phyloP scores from a whole-genome alignment of 2,888 invertebrate species.

The Acanthacorydalis orientalis region DNA sequence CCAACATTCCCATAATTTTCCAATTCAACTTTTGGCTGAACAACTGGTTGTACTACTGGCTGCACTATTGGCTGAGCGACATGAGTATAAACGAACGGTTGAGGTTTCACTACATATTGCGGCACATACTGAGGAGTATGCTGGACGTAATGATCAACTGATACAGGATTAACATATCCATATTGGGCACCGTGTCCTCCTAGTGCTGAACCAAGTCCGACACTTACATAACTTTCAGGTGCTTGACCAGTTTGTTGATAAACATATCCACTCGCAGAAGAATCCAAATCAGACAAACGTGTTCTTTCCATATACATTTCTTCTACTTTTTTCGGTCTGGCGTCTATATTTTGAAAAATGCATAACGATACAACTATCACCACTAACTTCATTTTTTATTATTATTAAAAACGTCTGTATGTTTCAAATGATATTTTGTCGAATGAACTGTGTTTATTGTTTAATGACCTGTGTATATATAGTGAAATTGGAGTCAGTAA shows the following conservation, averaged over 20 bases:
- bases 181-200: conserved; percentile 16
- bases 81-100: too few species aligned
- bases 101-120: conserved; percentile 19
- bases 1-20: conserved; percentile 17
- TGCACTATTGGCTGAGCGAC: too few species aligned
- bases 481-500: too few species aligned
- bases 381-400: conserved; percentile 6
- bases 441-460: too few species aligned
- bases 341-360: conserved; percentile 9
- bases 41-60: too few species aligned
- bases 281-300: conserved; percentile 38
- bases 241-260: conserved; percentile 33
- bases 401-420: not conserved
- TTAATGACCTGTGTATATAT: too few species aligned
- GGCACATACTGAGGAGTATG: conserved; percentile 11
- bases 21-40: conserved; percentile 10
- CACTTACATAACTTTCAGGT: conserved; percentile 29
- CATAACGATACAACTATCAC: conserved; percentile 8
- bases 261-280: conserved; percentile 39
- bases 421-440: too few species aligned
- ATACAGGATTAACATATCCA: not conserved
- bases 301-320: conserved; percentile 37
- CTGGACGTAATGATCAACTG: not conserved
- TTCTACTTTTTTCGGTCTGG: conserved; percentile 19
- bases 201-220: conserved; percentile 25